Conservation (phyloP, 2,888 invertebrate species). For the Oxytorus armatus region DNA sequence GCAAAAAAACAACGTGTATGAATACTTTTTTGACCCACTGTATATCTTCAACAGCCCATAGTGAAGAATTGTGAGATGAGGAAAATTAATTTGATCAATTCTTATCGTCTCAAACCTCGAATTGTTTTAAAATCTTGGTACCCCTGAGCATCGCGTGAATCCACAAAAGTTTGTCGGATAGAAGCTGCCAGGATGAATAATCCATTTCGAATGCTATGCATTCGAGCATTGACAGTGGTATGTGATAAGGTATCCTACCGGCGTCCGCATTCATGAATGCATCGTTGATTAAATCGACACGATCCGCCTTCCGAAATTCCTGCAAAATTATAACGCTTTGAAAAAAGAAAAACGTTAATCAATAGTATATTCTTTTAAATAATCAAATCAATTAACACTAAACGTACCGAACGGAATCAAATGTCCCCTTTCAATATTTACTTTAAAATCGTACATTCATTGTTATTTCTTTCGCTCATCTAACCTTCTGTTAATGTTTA, state of each 20-base stretch:
- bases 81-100: not conserved
- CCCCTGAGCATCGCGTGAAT: constrained; percentile 45
- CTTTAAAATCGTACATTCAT: too few relatives aligned
- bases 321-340: too few relatives aligned
- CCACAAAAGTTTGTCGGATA: constrained; percentile 61
- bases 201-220: constrained; percentile 62
- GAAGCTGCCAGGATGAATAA: constrained; percentile 67
- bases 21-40: too few relatives aligned
- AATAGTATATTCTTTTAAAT: too few relatives aligned
- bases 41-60: too few relatives aligned
- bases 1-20: too few relatives aligned
- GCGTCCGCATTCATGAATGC: constrained; percentile 68
- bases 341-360: too few relatives aligned
- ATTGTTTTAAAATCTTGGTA: not conserved
- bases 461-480: too few relatives aligned
- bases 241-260: constrained; percentile 49
- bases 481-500: too few relatives aligned
- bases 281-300: constrained; percentile 69
- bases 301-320: constrained; percentile 55
- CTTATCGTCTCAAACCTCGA: constrained; percentile 1
- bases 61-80: not conserved
- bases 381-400: too few relatives aligned
- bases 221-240: constrained; percentile 64
- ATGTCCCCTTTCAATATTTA: too few relatives aligned
- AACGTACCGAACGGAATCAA: too few relatives aligned